Evolutionary conservation across 2,797 vertebrate genomes (phyloP).

Genomic region (Xenopus petersii): DNA sequence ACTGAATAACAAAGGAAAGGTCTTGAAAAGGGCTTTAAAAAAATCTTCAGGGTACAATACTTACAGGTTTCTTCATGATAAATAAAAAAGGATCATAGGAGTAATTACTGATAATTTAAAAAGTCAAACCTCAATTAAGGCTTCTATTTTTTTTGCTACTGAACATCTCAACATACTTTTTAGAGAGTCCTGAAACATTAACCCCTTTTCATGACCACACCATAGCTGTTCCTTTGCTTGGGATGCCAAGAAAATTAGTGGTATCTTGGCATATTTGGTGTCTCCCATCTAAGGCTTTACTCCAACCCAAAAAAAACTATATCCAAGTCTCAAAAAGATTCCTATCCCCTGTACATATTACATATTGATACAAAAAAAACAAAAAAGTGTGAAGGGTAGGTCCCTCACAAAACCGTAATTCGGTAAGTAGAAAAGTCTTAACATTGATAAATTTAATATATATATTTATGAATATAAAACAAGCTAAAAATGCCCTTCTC

Average conservation of each 20-base stretch:
- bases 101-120: slow-evolving; percentile 24
- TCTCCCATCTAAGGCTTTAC: neutral
- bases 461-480: slow-evolving; percentile 54
- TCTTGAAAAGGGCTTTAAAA: neutral
- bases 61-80: slow-evolving; percentile 14
- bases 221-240: slow-evolving; percentile 6
- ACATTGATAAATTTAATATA: slow-evolving; percentile 47
- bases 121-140: slow-evolving; percentile 5
- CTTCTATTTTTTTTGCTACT: neutral
- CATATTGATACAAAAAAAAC: slow-evolving; percentile 38
- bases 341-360: slow-evolving; percentile 30
- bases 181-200: neutral
- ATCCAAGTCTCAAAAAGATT: slow-evolving; percentile 34
- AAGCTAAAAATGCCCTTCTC: slow-evolving; percentile 55
- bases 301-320: slow-evolving; percentile 39
- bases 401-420: slow-evolving; percentile 50
- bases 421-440: slow-evolving; percentile 47
- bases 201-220: neutral
- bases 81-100: slow-evolving; percentile 29
- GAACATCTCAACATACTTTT: neutral
- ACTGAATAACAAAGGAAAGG: neutral
- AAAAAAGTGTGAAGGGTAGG: slow-evolving; percentile 10
- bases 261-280: slow-evolving; percentile 6
- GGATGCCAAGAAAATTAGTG: slow-evolving; percentile 3
- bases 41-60: slow-evolving; percentile 17